Evolutionary conservation across 2,888 invertebrate genomes (phyloP).

Genomic region (Ischnura elegans): DNA sequence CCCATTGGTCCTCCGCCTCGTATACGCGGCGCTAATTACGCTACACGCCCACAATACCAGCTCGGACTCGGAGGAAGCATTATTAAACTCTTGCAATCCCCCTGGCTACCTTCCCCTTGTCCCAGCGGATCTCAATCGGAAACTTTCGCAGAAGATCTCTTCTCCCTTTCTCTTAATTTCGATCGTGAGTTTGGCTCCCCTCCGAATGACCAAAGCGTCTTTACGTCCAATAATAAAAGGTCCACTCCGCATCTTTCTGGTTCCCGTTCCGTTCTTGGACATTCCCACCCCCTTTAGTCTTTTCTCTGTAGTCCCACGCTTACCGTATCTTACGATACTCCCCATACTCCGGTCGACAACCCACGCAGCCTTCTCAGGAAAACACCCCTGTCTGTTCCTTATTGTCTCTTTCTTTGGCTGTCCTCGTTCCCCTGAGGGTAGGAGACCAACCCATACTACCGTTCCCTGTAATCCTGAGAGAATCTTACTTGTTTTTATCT

Average conservation of each 20-base stretch:
- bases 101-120: not conserved
- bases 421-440: not conserved
- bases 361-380: not conserved
- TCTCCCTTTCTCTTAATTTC: constrained; percentile 57
- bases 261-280: not conserved
- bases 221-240: constrained; percentile 54
- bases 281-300: not conserved
- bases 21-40: constrained; percentile 56
- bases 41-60: constrained; percentile 26
- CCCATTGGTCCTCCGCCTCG: constrained; percentile 18
- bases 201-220: constrained; percentile 53
- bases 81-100: constrained; percentile 55
- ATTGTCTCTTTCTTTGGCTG: no score
- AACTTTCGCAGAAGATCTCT: constrained; percentile 29
- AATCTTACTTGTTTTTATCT: constrained; percentile 50
- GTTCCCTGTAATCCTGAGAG: not conserved
- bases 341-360: not conserved
- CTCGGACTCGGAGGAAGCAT: not conserved
- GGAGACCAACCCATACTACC: not conserved
- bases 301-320: not conserved
- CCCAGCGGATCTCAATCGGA: constrained; percentile 50
- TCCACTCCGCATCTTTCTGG: not conserved
- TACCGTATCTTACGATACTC: not conserved
- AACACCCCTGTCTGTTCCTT: not conserved
- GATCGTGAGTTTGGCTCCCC: constrained; percentile 54